Base-by-base conservation (phyloP, 2,113 vertebrate species). In the Etheostoma spectabile region DNA sequence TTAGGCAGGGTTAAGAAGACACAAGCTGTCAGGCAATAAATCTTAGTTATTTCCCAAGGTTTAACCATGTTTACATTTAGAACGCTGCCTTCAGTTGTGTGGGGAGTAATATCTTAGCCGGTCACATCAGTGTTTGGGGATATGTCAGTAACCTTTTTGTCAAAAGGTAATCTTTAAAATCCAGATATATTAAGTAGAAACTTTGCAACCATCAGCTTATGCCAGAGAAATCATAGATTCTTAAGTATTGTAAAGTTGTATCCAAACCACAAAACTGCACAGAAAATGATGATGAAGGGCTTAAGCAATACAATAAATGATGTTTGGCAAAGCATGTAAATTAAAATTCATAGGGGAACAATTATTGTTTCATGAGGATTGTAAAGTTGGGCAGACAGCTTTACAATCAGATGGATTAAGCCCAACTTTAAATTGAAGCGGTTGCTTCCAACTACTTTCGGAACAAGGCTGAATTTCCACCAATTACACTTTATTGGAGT, bases 1-100 rank as follows among this genome's bases (percentile, higher is more conserved):
- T 74, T 66, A 81, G 61, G 71, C 78, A 67, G 56, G 65, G 84
- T 87, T 83, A 85, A 79, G 86, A 90, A 89, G 83, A 86, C 71
- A 30, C 74, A 76, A 49, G 63, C 85, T 88, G 86, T 89, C 86
- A 88, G 82, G 82, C 74, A 86, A 89, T 91, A 86, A 90, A 90
- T 89, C 89, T 85, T 75, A 22, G 64, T 83, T 77, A 69, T 88
- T 87, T 89, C 80, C 70, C 55, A 56, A 77, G 82, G 80, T 89
- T 77, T 79, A 75, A 80, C 77, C 49, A 51, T 83, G 85, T 91
- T 89, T 86, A 78, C 74, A 67, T 77, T 85, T 27, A 52, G 14
- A 79, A 30, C 33, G 6, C 33, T 70, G 48, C 46, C 64, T 82
- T 73, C 79, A 49, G 63, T 77, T 80, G 33, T 70, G 51, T 30